Conservation (phyloP, 2,113 vertebrate species). For the Cebus imitator region DNA sequence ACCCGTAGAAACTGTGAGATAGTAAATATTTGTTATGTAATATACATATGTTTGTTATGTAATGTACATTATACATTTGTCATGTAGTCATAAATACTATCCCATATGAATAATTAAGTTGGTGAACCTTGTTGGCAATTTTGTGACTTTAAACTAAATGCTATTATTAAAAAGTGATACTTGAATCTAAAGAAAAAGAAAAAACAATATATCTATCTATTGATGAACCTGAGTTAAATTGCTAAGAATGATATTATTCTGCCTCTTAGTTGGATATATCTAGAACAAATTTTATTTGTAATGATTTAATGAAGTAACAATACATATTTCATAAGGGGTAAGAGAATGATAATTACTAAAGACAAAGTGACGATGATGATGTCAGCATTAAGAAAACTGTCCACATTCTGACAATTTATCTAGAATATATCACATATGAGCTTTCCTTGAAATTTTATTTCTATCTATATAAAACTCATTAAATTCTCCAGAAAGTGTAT, state of each 20-base stretch:
- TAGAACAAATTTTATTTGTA: constrained; percentile 12
- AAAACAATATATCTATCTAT: background rate
- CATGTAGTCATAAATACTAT: background rate
- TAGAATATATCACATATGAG: background rate
- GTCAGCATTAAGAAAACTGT: background rate
- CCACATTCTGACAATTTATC: background rate
- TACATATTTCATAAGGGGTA: background rate
- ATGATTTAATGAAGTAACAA: background rate
- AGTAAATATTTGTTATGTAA: background rate
- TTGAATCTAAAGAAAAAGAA: background rate
- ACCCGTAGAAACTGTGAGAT: background rate
- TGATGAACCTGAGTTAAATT: background rate
- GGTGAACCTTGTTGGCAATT: background rate
- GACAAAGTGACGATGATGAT: background rate
- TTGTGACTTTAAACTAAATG: background rate
- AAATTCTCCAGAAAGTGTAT: background rate
- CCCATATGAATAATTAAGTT: background rate
- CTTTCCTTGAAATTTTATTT: background rate
- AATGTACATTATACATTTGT: background rate
- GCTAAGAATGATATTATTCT: background rate
- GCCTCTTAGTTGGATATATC: background rate
- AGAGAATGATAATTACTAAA: background rate
- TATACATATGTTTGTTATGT: background rate
- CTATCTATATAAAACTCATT: background rate
- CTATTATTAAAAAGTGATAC: background rate